These are phyloP conservation scores for Melitaea cinxia DNA, from an alignment of 1,140 invertebrate species.

Conservation along the genomic window DNA sequence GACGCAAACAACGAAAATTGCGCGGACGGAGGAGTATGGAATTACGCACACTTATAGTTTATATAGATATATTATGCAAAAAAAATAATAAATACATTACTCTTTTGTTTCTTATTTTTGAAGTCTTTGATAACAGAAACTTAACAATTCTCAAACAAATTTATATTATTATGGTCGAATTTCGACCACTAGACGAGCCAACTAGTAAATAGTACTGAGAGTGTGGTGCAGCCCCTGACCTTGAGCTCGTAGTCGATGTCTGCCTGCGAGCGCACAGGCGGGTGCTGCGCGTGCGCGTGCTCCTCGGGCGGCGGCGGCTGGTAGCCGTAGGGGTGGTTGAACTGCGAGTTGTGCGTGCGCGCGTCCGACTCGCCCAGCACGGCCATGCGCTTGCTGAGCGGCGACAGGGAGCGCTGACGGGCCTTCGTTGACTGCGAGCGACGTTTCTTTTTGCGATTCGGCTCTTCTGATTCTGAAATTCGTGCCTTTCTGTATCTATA, in stretches of 20 bases:
- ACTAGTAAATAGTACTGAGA: no score
- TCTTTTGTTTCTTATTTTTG: no score
- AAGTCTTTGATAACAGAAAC: no score
- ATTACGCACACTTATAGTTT: no score
- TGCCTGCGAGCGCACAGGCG: slow-evolving; percentile 60
- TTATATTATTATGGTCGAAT: no score
- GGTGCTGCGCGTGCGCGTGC: slow-evolving; percentile 55
- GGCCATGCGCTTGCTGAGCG: slow-evolving; percentile 90
- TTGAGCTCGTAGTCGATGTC: slow-evolving; percentile 87
- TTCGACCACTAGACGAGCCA: no score
- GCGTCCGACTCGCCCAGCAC: slow-evolving; percentile 82
- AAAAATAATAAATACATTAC: no score
- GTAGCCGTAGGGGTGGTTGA: slow-evolving; percentile 81
- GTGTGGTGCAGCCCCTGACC: no score
- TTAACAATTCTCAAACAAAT: no score
- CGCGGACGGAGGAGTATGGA: no score
- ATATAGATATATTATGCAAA: no score
- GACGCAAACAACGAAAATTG: no score
- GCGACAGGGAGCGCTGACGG: slow-evolving; percentile 88
- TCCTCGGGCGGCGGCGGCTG: slow-evolving; percentile 66
- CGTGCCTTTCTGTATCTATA: slow-evolving; percentile 37
- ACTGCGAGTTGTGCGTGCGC: slow-evolving; percentile 83
- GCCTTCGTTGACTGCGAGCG: slow-evolving; percentile 83
- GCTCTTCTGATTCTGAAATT: slow-evolving; percentile 80
- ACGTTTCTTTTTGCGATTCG: slow-evolving; percentile 84